A percentile compares a stretch with the other conserved stretches of the same genome.
Conservation (phyloP, 2,113 vertebrate species). For the Antennarius striatus region DNA sequence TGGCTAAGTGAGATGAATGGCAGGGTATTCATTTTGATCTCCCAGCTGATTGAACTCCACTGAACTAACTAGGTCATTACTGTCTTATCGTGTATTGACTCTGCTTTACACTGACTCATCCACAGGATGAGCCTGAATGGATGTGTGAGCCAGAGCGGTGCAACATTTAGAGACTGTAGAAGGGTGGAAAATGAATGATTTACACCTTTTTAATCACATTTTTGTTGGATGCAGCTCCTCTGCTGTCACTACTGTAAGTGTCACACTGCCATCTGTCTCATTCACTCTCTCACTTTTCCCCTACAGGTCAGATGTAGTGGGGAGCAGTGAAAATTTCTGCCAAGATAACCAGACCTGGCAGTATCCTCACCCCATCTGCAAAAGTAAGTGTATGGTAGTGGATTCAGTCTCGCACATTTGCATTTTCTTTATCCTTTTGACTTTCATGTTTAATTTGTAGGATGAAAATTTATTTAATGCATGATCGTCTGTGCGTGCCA, state of each 20-base stretch:
- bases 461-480: no score
- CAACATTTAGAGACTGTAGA: constrained; percentile 37
- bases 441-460: no score
- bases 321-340: constrained; percentile 80
- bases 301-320: constrained; percentile 74
- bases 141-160: constrained; percentile 64
- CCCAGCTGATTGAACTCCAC: constrained; percentile 53
- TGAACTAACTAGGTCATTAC: constrained; percentile 70
- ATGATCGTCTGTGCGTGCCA: no score
- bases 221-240: constrained; percentile 19
- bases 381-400: constrained; percentile 69
- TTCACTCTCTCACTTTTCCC: constrained; percentile 27
- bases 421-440: background rate
- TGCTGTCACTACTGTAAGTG: constrained; percentile 48
- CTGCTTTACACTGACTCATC: constrained; percentile 69
- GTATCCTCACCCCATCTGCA: constrained; percentile 79
- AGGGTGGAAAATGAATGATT: constrained; percentile 33
- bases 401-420: background rate
- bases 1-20: constrained; percentile 54
- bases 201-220: constrained; percentile 41
- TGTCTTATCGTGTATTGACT: constrained; percentile 68
- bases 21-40: constrained; percentile 65
- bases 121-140: constrained; percentile 56
- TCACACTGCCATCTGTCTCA: constrained; percentile 38
- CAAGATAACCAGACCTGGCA: constrained; percentile 78